These are phyloP conservation scores for Ormyrus labotus DNA, from an alignment of 2,888 invertebrate species.

Conservation along the genomic window DNA sequence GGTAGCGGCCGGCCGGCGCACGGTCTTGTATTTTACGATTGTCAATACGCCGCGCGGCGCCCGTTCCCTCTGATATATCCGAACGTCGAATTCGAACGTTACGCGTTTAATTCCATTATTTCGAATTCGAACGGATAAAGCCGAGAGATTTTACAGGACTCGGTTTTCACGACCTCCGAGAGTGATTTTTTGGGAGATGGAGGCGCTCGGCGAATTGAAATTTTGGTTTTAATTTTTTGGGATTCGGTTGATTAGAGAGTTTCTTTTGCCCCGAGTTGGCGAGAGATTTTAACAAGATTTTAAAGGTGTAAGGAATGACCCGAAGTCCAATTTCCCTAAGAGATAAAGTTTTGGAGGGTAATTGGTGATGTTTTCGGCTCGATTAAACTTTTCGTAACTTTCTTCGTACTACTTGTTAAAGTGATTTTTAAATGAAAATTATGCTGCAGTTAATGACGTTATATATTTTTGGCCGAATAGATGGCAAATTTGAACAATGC, in stretches of 20 bases:
- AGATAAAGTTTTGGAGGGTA: background rate
- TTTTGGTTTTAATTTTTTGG: no score
- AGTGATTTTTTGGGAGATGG: no score
- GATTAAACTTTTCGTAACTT: background rate
- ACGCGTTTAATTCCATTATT: conserved; percentile 4
- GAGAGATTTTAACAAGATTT: background rate
- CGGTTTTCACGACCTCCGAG: no score
- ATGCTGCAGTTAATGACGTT: background rate
- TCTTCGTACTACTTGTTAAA: no score
- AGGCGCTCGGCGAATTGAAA: no score
- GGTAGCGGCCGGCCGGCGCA: background rate
- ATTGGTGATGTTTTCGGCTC: background rate
- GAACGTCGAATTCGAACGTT: background rate
- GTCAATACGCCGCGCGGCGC: conserved; percentile 31
- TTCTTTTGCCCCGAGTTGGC: background rate
- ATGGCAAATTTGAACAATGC: no score
- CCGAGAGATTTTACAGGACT: no score
- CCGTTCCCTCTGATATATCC: background rate
- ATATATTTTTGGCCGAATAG: no score
- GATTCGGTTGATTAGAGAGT: background rate
- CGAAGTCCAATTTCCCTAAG: conserved; percentile 1
- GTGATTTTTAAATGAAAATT: no score
- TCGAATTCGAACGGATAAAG: no score
- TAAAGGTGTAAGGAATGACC: background rate
- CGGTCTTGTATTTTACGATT: conserved; percentile 45